phyloP scores from a whole-genome alignment of 2,797 vertebrate species.

The Esox lucius region DNA sequence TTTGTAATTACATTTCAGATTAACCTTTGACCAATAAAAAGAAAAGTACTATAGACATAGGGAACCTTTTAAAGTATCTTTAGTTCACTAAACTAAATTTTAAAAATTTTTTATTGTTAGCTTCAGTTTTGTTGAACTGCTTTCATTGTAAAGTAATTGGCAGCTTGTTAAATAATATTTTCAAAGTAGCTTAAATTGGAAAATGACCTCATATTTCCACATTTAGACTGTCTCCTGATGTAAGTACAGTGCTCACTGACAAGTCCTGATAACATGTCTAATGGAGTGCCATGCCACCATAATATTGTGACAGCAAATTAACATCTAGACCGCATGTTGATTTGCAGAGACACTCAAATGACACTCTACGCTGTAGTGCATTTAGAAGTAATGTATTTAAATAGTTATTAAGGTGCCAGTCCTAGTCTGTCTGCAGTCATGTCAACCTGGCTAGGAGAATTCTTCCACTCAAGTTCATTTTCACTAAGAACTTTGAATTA shows the following conservation, averaged over 20 bases:
- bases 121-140: too few relatives aligned
- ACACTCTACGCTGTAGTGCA: conserved; percentile 22
- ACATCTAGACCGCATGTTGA: conserved; percentile 19
- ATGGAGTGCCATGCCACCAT: conserved; percentile 27
- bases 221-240: conserved; percentile 11
- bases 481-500: too few relatives aligned
- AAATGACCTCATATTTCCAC: conserved; percentile 41
- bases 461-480: too few relatives aligned
- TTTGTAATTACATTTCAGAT: too few relatives aligned
- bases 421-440: too few relatives aligned
- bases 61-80: too few relatives aligned
- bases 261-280: conserved; percentile 62
- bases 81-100: conserved; percentile 26
- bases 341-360: conserved; percentile 44
- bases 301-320: conserved; percentile 56
- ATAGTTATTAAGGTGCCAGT: conserved; percentile 1
- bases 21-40: too few relatives aligned
- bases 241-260: conserved; percentile 58
- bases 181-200: background rate
- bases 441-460: too few relatives aligned
- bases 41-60: too few relatives aligned
- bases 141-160: too few relatives aligned
- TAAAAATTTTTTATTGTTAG: too few relatives aligned
- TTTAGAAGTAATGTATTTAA: conserved; percentile 16
- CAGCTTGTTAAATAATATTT: too few relatives aligned